Evolutionary conservation across 2,888 invertebrate genomes (phyloP).

Genomic region (Deilephila porcellus): DNA sequence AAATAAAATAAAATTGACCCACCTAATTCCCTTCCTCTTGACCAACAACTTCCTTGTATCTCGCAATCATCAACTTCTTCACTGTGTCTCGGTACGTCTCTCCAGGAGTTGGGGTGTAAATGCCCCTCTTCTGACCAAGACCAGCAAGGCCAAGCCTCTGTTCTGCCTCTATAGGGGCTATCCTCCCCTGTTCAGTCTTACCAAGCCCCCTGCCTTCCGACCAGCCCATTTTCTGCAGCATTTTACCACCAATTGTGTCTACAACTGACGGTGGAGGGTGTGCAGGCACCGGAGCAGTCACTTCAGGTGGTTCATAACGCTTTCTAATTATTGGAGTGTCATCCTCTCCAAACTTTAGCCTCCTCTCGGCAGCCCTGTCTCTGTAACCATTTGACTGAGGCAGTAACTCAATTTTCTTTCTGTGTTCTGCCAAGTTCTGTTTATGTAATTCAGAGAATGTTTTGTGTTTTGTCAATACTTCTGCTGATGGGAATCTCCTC

Average conservation of each 20-base stretch:
- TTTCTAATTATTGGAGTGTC: slow-evolving; percentile 85
- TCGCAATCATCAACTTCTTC: slow-evolving; percentile 94
- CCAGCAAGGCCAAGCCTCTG: slow-evolving; percentile 91
- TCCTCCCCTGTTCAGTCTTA: slow-evolving; percentile 95
- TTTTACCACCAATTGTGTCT: slow-evolving; percentile 96
- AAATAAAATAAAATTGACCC: slow-evolving; percentile 56
- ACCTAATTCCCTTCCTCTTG: slow-evolving; percentile 82
- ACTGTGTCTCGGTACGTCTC: slow-evolving; percentile 96
- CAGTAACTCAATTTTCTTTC: slow-evolving; percentile 69
- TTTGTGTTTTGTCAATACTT: slow-evolving; percentile 95
- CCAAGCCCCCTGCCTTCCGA: slow-evolving; percentile 98
- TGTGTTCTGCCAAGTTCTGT: slow-evolving; percentile 88
- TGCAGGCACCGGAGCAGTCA: slow-evolving; percentile 81
- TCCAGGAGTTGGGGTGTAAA: slow-evolving; percentile 91
- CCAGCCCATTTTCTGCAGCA: slow-evolving; percentile 99
- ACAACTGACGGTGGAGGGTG: slow-evolving; percentile 88
- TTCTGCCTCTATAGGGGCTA: slow-evolving; percentile 94
- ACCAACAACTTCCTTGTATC: slow-evolving; percentile 92
- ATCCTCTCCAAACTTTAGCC: slow-evolving; percentile 96
- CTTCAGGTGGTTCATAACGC: slow-evolving; percentile 70
- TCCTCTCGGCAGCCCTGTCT: slow-evolving; percentile 97
- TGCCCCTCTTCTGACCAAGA: slow-evolving; percentile 92
- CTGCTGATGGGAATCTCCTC: slow-evolving; percentile 95
- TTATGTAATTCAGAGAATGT: slow-evolving; percentile 97
- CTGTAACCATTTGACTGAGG: slow-evolving; percentile 87